Percentiles rank a stretch among this genome's conserved stretches.
phyloP scores from a whole-genome alignment of 1,140 invertebrate genomes.

The Nephila pilipes region DNA sequence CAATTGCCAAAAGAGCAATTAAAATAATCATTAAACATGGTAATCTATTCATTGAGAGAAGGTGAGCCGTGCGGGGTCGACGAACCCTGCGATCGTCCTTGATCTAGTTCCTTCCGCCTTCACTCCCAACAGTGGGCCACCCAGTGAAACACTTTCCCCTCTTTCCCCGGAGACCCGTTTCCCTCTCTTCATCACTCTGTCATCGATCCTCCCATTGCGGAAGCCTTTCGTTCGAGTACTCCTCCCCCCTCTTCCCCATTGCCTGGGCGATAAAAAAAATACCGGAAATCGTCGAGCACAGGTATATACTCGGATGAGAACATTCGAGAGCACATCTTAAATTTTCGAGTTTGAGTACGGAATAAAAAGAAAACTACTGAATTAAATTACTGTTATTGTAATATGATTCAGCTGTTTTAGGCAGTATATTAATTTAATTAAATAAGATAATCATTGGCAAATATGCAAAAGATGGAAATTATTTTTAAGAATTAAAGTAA shows the following conservation, averaged over 20 bases:
- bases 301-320: too few relatives aligned
- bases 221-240: not conserved
- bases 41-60: not conserved
- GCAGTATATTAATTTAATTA: too few relatives aligned
- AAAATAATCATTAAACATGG: not conserved
- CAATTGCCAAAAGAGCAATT: not conserved
- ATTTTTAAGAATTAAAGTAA: too few relatives aligned
- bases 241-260: not conserved
- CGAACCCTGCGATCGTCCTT: conserved; percentile 63
- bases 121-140: conserved; percentile 45
- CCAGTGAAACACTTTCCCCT: conserved; percentile 73
- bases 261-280: conserved; percentile 10
- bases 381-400: too few relatives aligned
- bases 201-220: conserved; percentile 16
- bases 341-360: not conserved
- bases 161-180: conserved; percentile 56
- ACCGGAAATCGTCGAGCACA: conserved; percentile 4
- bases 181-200: not conserved
- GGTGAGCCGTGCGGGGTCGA: conserved; percentile 21
- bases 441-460: too few relatives aligned
- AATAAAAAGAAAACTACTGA: too few relatives aligned
- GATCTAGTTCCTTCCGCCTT: conserved; percentile 72
- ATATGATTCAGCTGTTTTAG: too few relatives aligned
- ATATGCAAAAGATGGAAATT: too few relatives aligned
- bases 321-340: too few relatives aligned